Base-by-base conservation (phyloP, 2,113 vertebrate genomes). In the Glaucidium brasilianum region DNA sequence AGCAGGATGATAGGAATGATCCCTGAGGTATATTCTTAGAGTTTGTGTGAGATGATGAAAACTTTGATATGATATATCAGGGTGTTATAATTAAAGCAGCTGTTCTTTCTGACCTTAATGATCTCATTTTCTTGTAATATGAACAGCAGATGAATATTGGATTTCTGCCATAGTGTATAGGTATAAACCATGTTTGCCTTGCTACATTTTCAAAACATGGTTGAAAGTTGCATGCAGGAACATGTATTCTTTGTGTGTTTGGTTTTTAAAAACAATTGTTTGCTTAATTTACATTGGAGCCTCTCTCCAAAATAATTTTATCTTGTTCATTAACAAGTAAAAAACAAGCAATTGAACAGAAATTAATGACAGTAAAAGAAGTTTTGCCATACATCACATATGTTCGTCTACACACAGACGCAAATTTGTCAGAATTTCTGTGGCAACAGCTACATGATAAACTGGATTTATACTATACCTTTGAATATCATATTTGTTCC, bases 41-140 rank as follows among this genome's bases (percentile, higher is more conserved):
- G 37, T 82, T 96, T 94, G 66, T 77, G 75, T 77, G 83, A 91
- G 53, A 74, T 55, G 82, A 85, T 69, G 69, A 91, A 96, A 93
- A 94, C 55, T 84, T 82, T 90, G n/a, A 53, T 81, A 92, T 86
- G 85, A 91, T 94, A 84, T 94, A 93, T 79, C 56, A 93, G 69
- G 82, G 78, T 67, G 59, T 92, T 97, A 77, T 84, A 96, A 97
- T 94, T 96, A 97, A 98, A 96, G 84, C 84, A 96, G 88, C 64
- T 81, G 93, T 95, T 97, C 94, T 81, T 94, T 85, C 66, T 79
- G 75, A 93, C 96, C 97, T 97, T 95, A 96, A 91, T 83, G 78
- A 96, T 91, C 90, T 97, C 85, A 96, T 95, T 97, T 96, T 81
- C 91, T 95, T 91, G 76, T 55, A 86, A 50, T 90, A 87, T 34